These are phyloP conservation scores for Marronus borbonicus DNA, from an alignment of 2,888 invertebrate genomes.

Conservation along the genomic window DNA sequence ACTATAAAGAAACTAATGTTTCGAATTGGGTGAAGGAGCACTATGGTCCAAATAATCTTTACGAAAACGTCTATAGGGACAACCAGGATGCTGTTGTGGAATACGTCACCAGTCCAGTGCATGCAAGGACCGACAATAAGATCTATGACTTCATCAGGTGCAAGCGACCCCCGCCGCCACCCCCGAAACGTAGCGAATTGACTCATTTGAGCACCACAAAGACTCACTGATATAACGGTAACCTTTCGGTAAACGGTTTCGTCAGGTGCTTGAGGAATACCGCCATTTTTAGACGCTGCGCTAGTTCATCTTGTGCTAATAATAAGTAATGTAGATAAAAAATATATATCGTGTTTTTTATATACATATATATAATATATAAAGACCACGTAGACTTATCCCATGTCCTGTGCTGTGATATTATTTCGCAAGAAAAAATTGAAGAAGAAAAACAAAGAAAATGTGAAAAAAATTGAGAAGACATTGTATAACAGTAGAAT, in stretches of 20 bases:
- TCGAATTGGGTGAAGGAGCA: constrained; percentile 94
- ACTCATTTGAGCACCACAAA: constrained; percentile 80
- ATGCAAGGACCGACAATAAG: constrained; percentile 57
- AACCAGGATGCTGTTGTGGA: constrained; percentile 70
- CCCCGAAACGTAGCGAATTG: constrained; percentile 91
- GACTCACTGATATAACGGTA: constrained; percentile 64
- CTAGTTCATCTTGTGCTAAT: not conserved
- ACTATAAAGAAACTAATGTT: constrained; percentile 87
- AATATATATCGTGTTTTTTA: not conserved
- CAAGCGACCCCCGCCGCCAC: constrained; percentile 89
- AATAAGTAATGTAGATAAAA: not conserved
- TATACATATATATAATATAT: not conserved
- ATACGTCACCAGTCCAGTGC: constrained; percentile 69
- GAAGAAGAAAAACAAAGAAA: not conserved
- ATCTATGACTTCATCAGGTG: constrained; percentile 57
- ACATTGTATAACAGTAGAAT: too few species aligned
- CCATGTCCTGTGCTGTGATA: constrained; percentile 47
- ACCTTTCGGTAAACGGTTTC: not conserved
- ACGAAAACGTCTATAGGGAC: constrained; percentile 82
- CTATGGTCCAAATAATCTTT: constrained; percentile 82
- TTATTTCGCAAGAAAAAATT: constrained; percentile 36
- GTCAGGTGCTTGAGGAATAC: not conserved
- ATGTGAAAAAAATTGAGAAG: too few species aligned
- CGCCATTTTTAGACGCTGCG: too few species aligned
- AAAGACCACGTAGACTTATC: constrained; percentile 12